These are phyloP conservation scores for Rhegmatorhina hoffmannsi DNA, from an alignment of 2,113 vertebrate genomes.

Conservation along the genomic window DNA sequence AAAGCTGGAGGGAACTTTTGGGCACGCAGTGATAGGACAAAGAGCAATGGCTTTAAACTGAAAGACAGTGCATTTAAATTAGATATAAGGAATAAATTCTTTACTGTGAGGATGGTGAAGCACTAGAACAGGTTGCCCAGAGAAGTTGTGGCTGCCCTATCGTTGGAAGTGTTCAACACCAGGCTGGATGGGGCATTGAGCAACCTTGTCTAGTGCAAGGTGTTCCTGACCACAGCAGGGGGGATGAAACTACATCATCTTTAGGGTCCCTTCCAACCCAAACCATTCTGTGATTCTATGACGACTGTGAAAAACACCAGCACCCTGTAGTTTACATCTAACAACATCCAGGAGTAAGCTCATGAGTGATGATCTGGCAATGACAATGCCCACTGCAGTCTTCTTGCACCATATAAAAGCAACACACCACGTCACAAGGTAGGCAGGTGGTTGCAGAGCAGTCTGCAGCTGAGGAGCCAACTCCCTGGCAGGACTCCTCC, in stretches of 20 bases:
- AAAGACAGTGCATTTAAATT: background rate
- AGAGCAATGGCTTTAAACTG: background rate
- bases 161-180: background rate
- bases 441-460: background rate
- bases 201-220: background rate
- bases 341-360: background rate
- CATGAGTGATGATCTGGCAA: background rate
- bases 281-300: background rate
- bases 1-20: background rate
- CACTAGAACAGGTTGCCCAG: background rate
- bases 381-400: background rate
- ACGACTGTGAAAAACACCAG: background rate
- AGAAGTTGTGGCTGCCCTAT: background rate
- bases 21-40: background rate
- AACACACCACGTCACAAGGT: rapidly evolving
- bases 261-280: background rate
- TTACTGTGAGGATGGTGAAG: background rate
- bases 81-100: background rate
- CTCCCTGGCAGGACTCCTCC: background rate
- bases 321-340: background rate
- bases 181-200: background rate
- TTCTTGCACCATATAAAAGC: background rate
- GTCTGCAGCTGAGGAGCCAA: background rate
- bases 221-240: background rate
- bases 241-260: background rate